A percentile compares a stretch with the other conserved stretches of the same genome.
phyloP scores from a whole-genome alignment of 2,113 vertebrate genomes.

The Melozone crissalis region DNA sequence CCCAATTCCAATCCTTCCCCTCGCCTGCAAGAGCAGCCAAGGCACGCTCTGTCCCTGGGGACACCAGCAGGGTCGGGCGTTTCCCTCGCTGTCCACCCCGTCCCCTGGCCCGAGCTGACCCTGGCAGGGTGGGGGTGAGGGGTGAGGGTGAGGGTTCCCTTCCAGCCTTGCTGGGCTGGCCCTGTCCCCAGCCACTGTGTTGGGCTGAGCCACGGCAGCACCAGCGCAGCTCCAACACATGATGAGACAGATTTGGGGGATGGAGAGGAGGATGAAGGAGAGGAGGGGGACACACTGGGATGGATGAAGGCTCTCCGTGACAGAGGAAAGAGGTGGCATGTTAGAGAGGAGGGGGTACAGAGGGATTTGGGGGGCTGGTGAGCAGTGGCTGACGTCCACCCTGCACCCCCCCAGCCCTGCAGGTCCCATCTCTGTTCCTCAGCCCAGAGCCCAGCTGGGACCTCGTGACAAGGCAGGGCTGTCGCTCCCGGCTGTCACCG shows the following conservation, averaged over 20 bases:
- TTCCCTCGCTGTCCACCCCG: neutral
- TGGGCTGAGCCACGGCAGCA: rapidly evolving
- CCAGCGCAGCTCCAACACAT: rapidly evolving
- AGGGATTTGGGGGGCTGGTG: neutral
- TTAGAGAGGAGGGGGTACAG: neutral
- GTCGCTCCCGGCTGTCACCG: neutral
- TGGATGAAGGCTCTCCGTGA: neutral
- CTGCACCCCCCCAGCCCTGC: neutral
- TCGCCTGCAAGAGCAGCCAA: neutral
- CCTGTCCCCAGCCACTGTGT: rapidly evolving
- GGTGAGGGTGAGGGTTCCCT: neutral
- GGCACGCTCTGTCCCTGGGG: neutral
- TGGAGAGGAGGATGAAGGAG: neutral
- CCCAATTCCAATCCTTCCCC: conserved; percentile 3
- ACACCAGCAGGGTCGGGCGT: rapidly evolving
- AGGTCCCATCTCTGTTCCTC: neutral
- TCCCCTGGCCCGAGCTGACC: neutral
- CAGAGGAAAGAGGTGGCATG: rapidly evolving
- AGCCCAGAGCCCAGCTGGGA: neutral
- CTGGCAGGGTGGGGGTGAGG: neutral
- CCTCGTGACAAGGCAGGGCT: rapidly evolving
- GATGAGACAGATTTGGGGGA: neutral
- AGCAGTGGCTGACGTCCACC: neutral
- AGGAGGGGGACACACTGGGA: neutral
- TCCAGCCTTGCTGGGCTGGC: neutral